Percentiles rank a stretch among this genome's conserved stretches.
phyloP scores from a whole-genome alignment of 2,113 vertebrate genomes.

The Bungarus multicinctus region DNA sequence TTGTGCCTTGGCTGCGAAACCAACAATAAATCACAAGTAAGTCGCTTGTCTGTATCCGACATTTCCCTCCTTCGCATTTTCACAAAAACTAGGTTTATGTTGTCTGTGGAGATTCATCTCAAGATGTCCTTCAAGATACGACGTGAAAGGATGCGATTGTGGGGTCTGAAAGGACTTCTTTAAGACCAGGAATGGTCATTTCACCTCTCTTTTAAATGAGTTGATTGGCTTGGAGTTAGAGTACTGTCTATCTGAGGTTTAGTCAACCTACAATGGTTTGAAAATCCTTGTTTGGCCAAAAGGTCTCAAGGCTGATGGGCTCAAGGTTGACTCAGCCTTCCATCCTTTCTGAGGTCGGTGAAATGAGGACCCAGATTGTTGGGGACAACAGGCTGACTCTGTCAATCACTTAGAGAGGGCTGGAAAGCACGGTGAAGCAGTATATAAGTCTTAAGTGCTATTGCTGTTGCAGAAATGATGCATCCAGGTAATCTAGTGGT shows the following conservation, averaged over 20 bases:
- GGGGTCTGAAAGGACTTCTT: background rate
- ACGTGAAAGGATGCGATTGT: background rate
- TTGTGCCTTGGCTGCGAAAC: background rate
- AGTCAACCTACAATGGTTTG: background rate
- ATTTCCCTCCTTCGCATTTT: background rate
- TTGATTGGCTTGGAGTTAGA: background rate
- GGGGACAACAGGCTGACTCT: too few relatives aligned
- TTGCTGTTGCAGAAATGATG: too few relatives aligned
- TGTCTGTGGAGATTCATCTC: background rate
- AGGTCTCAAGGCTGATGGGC: background rate
- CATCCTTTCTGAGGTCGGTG: too few relatives aligned
- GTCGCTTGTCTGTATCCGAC: background rate
- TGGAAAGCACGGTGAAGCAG: too few relatives aligned
- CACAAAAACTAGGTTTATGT: background rate
- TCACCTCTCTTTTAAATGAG: background rate
- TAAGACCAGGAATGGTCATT: background rate
- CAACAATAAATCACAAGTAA: background rate
- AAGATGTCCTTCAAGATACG: background rate
- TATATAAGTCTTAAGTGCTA: too few relatives aligned
- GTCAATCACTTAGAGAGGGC: too few relatives aligned
- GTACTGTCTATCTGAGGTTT: background rate
- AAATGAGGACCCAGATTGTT: too few relatives aligned
- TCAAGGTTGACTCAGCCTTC: too few relatives aligned
- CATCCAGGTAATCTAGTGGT: too few relatives aligned
- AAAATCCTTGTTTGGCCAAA: background rate